Percentiles rank a stretch among this genome's conserved stretches.
phyloP scores from a whole-genome alignment of 2,888 invertebrate genomes.

The Tridacna gigas region DNA sequence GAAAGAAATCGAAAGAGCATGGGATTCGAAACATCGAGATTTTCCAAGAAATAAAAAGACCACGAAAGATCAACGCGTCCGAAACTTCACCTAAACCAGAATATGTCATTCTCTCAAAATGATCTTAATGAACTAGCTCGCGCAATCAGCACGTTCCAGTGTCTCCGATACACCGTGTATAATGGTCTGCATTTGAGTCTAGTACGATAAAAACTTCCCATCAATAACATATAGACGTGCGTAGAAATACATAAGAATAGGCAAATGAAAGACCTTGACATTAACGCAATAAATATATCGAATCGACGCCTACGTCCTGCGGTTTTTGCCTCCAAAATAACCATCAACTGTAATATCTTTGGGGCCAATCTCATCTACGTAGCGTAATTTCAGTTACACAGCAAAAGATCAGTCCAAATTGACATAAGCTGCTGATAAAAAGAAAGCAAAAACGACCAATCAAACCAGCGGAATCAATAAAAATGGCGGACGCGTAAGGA shows the following conservation, averaged over 20 bases:
- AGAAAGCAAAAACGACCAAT: neutral
- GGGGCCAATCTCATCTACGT: no score
- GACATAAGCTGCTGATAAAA: neutral
- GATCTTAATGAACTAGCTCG: conserved; percentile 9
- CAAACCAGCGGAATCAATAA: neutral
- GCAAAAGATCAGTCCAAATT: no score
- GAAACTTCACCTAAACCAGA: no score
- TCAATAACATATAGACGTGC: no score
- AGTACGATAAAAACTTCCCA: neutral
- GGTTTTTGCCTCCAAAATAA: no score
- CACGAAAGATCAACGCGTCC: no score
- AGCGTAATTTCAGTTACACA: no score
- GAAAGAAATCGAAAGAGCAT: no score
- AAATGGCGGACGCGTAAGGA: neutral
- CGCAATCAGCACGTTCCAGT: conserved; percentile 13
- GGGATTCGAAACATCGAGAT: no score
- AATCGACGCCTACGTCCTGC: neutral
- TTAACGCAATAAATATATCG: neutral
- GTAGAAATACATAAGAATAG: neutral
- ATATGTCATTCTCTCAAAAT: neutral
- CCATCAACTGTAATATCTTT: no score
- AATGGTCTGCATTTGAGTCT: conserved; percentile 10
- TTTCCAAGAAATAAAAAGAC: no score
- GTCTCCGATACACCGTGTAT: conserved; percentile 13
- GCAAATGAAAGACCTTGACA: conserved; percentile 9